A percentile compares a stretch with the other conserved stretches of the same genome.
Conservation (phyloP, 2,113 vertebrate species). For the Bubalus kerabau region DNA sequence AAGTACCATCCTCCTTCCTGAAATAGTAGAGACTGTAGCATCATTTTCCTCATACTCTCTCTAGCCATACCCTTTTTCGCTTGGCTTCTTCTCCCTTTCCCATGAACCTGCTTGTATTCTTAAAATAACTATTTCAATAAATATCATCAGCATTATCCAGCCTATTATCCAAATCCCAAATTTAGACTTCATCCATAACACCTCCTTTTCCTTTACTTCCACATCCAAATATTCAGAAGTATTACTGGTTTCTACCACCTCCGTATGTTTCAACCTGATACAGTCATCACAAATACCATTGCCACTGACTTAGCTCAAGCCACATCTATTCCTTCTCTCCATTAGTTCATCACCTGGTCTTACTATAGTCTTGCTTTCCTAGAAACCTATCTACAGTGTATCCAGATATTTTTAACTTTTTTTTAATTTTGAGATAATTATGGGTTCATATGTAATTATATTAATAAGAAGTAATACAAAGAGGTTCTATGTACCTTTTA, state of each 20-base stretch:
- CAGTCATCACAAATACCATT: background rate
- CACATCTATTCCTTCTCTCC: background rate
- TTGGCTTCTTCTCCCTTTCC: background rate
- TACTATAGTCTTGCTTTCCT: background rate
- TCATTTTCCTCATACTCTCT: background rate
- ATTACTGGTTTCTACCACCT: background rate
- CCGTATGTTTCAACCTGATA: background rate
- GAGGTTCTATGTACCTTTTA: background rate
- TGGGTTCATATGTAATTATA: background rate
- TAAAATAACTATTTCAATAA: background rate
- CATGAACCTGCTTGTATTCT: background rate
- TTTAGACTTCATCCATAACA: background rate
- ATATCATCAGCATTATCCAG: background rate
- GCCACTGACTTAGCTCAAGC: background rate
- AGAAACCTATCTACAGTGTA: background rate
- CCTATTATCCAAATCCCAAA: background rate
- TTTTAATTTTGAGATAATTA: background rate
- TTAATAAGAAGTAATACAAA: background rate
- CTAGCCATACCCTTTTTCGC: background rate
- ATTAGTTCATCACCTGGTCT: background rate
- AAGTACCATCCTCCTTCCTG: background rate
- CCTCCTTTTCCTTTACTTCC: background rate
- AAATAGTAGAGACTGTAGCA: background rate
- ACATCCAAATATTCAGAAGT: background rate
- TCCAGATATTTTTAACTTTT: background rate